Percentiles rank a stretch among this genome's conserved stretches.
phyloP scores from a whole-genome alignment of 2,797 vertebrate genomes.

The Odontamblyopus lacepedii region DNA sequence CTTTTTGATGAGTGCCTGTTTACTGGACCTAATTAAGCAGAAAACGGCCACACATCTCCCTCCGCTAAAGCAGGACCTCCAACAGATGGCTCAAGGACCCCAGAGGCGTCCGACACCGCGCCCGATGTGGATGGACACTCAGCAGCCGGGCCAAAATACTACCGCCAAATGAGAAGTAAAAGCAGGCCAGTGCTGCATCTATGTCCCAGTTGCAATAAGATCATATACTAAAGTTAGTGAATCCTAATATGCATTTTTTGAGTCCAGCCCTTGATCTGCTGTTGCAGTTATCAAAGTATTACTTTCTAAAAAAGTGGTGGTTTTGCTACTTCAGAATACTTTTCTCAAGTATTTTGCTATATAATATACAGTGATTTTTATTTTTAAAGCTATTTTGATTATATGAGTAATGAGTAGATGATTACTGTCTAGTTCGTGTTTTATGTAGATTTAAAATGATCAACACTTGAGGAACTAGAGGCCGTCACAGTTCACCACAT shows the following conservation, averaged over 20 bases:
- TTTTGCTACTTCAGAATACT: not conserved
- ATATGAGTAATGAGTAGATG: not conserved
- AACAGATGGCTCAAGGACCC: constrained; percentile 74
- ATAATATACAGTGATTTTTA: not conserved
- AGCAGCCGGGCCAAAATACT: constrained; percentile 41
- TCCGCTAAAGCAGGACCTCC: constrained; percentile 64
- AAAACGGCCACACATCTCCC: constrained; percentile 74
- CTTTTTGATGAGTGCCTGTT: constrained; percentile 80
- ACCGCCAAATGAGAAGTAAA: constrained; percentile 22
- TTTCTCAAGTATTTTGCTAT: not conserved
- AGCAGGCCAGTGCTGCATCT: constrained; percentile 26
- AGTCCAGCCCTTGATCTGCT: not conserved
- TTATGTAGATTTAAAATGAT: constrained; percentile 18
- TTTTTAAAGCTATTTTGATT: not conserved
- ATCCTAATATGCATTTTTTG: not conserved
- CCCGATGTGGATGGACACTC: constrained; percentile 60
- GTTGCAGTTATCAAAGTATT: constrained; percentile 3
- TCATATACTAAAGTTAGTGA: constrained; percentile 31
- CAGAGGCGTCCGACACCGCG: constrained; percentile 64
- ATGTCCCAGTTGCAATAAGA: constrained; percentile 45
- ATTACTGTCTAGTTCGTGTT: not conserved
- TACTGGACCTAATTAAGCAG: constrained; percentile 81
- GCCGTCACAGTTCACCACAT: constrained; percentile 14
- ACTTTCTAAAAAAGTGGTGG: not conserved
- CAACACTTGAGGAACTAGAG: constrained; percentile 6